Evolutionary conservation across 1,140 invertebrate species (phyloP).

Genomic region (Philopotamus ludificatus): DNA sequence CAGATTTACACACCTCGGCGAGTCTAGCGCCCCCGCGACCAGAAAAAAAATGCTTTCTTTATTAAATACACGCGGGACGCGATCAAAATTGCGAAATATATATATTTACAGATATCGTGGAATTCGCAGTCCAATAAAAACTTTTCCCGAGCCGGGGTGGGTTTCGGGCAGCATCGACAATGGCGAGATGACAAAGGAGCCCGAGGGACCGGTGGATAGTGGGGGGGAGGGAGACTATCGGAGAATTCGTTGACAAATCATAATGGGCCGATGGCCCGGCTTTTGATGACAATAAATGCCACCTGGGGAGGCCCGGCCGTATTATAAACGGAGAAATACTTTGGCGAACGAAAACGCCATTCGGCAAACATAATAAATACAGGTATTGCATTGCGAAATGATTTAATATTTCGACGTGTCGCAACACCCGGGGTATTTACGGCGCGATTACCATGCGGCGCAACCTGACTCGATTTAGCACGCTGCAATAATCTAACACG

Average conservation of each 20-base stretch:
- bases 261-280: constrained; percentile 15
- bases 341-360: constrained; percentile 6
- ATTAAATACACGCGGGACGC: too few relatives aligned
- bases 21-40: too few relatives aligned
- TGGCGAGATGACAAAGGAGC: constrained; percentile 18
- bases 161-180: constrained; percentile 5
- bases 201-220: too few relatives aligned
- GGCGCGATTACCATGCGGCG: too few relatives aligned
- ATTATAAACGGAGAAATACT: constrained; percentile 19
- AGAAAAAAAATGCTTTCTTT: too few relatives aligned
- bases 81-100: constrained; percentile 1
- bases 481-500: too few relatives aligned
- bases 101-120: background rate
- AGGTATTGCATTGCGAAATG: constrained; percentile 2
- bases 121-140: constrained; percentile 26
- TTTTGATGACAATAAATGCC: constrained; percentile 22
- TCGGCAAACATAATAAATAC: constrained; percentile 12
- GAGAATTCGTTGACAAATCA: constrained; percentile 26
- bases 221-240: background rate
- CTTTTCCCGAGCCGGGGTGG: constrained; percentile 3
- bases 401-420: too few relatives aligned
- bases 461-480: too few relatives aligned
- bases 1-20: too few relatives aligned
- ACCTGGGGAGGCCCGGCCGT: constrained; percentile 20
- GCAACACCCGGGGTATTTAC: too few relatives aligned